These are phyloP conservation scores for Lucifuga dentata DNA, from an alignment of 2,113 vertebrate species.

Conservation along the genomic window DNA sequence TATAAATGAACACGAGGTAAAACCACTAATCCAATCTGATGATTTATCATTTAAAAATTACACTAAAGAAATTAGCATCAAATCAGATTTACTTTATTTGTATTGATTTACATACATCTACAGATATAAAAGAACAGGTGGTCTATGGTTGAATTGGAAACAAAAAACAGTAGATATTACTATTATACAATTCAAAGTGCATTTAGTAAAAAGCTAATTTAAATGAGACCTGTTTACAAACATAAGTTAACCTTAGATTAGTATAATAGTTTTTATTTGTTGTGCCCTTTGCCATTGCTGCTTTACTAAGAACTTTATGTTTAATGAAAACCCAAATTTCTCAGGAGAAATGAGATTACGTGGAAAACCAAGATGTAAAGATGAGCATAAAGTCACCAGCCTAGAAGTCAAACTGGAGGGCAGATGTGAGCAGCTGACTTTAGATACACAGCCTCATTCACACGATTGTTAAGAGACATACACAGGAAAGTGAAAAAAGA, in stretches of 20 bases:
- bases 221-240: slow-evolving; percentile 88
- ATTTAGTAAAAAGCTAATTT: slow-evolving; percentile 93
- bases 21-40: too few relatives aligned
- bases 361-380: slow-evolving; percentile 37
- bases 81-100: slow-evolving; percentile 66
- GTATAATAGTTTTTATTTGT: slow-evolving; percentile 54
- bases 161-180: slow-evolving; percentile 66
- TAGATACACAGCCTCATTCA: slow-evolving; percentile 19
- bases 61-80: slow-evolving; percentile 15
- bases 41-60: not conserved
- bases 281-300: slow-evolving; percentile 38
- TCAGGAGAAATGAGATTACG: slow-evolving; percentile 41
- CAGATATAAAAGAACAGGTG: slow-evolving; percentile 78
- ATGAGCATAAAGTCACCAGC: not conserved
- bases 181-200: slow-evolving; percentile 91
- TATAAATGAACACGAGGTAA: too few relatives aligned
- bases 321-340: slow-evolving; percentile 33
- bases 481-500: not conserved
- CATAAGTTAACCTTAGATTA: slow-evolving; percentile 79
- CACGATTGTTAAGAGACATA: not conserved
- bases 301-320: slow-evolving; percentile 50
- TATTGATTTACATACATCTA: slow-evolving; percentile 79
- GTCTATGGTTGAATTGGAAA: slow-evolving; percentile 67
- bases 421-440: slow-evolving; percentile 47
- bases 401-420: slow-evolving; percentile 35